Base-by-base conservation (phyloP, 2,888 invertebrate genomes). In the Caenorhabditis uteleia region DNA sequence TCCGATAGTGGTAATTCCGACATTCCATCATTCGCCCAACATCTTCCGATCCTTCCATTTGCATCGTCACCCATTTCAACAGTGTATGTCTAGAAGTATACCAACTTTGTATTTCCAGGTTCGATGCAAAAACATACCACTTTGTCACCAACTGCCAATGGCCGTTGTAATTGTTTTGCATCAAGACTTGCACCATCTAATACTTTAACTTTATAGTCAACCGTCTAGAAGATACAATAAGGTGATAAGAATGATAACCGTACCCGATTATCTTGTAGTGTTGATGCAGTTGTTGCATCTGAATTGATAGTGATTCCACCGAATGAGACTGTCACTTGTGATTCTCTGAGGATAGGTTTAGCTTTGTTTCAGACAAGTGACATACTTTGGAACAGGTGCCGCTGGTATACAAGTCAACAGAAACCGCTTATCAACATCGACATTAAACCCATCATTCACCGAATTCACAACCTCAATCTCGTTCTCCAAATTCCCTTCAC, bases 291-390 rank as follows among this genome's bases (percentile, higher is more conserved):
- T 0, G 75, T 68, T 8, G 72, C 64, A n/a, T 68, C 68, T 2
- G 72, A 48, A 55, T 78, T 78, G 16, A 80, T 73, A 0, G 79
- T 80, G 23, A 80, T 79, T 1, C 80, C 80, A n/a, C 80, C 80
- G 51, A 80, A 80, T 8, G 79, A 77, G 1, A 80, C 77, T 0
- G 80, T 79, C 12, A 80, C 78, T 64, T 74, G 66, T 10, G 71
- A 70, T 38, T 74, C 74, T 60, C 73, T 75, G 44, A 36, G 67
- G 33, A 6, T 18, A 46, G 25, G 10, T 8, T 14, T 12, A 25
- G 14, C 31, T 29, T 14, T 29, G 8, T 14, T 7, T 33, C 36
- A n/a, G 14, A 21, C 3, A 44, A 36, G 7, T 21, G 2, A 31
- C 44, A 36, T 25, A 57, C 53, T 57, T 56, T 26, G 54, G 57